Conservation (phyloP, 2,888 invertebrate genomes). For the Aporophyla nigra region DNA sequence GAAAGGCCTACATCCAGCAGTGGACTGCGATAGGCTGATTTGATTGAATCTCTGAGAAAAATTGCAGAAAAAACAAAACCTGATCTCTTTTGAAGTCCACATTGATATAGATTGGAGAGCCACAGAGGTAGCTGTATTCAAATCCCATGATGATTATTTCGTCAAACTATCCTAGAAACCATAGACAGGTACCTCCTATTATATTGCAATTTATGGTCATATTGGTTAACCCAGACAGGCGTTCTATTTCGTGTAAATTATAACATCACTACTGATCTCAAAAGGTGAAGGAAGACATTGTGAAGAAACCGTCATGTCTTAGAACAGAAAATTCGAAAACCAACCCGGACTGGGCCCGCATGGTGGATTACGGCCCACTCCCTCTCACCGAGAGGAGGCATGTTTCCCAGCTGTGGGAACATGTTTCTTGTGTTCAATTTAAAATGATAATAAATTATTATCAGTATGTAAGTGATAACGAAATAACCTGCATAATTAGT, state of each 20-base stretch:
- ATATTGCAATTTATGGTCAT: background rate
- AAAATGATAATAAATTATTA: slow-evolving; percentile 14
- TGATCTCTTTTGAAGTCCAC: background rate
- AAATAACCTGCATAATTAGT: slow-evolving; percentile 42
- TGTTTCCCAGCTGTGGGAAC: too few relatives aligned
- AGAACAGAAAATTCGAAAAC: too few relatives aligned
- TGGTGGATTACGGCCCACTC: too few relatives aligned
- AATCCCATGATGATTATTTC: background rate
- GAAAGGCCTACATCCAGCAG: too few relatives aligned
- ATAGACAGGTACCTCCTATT: background rate
- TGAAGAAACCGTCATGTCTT: too few relatives aligned
- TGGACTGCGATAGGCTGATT: too few relatives aligned
- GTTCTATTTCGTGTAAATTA: too few relatives aligned
- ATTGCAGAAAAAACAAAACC: background rate
- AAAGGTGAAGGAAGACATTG: too few relatives aligned
- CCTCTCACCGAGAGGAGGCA: too few relatives aligned
- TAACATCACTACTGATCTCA: too few relatives aligned
- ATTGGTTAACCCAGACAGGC: too few relatives aligned
- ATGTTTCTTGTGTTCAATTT: background rate
- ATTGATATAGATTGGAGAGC: background rate
- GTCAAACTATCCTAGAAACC: background rate
- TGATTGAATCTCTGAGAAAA: background rate
- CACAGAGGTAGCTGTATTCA: background rate
- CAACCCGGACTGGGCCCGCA: too few relatives aligned
- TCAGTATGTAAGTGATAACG: slow-evolving; percentile 28